Evolutionary conservation across 2,113 vertebrate species (phyloP), one percentile per base, ranked within the genome.

Genomic region (Caracal caracal): DNA sequence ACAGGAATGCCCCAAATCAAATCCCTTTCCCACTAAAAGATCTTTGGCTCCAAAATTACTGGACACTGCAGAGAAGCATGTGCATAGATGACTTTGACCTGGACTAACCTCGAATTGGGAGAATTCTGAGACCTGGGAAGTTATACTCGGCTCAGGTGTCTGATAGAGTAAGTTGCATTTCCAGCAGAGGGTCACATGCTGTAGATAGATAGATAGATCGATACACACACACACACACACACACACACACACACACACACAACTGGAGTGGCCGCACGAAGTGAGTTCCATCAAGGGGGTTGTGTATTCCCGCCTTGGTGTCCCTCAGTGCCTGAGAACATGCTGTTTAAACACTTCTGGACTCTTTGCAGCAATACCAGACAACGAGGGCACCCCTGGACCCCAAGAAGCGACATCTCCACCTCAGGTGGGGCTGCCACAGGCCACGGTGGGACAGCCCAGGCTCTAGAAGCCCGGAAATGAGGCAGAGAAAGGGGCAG

Each of bases 401-500:
- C 11, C 2, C 22, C 1, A 6, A 12, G 3, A 49, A 51, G 0
- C 16, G 20, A 5, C 1, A 0, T 33, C 5, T 12, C 16, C 37
- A 3, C 10, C 12, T 17, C 2, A 13, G 3, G 2, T 3, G 3
- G 7, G 33, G 9, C 3, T 6, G 11, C 17, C 12, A 0, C 5
- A 10, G 17, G 47, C 11, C 10, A 0, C 0, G 1, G 0, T 3
- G 5, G 83, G 10, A 1, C n/a, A 3, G 26, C 22, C 17, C 3
- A 1, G 71, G 90, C 26, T 33, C 65, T 19, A 1, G 6, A 20
- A 61, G 9, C 22, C 33, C 2, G 43, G n/a, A 16, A 35, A 26
- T 3, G 4, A 61, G 79, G 20, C 30, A 16, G 47, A 70, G 51
- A 6, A n/a, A 9, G 5, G 6, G 6, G 22, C 40, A 4, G 9